A percentile compares a stretch with the other conserved stretches of the same genome.
phyloP scores from a whole-genome alignment of 2,113 vertebrate species.

The Uria aalge region DNA sequence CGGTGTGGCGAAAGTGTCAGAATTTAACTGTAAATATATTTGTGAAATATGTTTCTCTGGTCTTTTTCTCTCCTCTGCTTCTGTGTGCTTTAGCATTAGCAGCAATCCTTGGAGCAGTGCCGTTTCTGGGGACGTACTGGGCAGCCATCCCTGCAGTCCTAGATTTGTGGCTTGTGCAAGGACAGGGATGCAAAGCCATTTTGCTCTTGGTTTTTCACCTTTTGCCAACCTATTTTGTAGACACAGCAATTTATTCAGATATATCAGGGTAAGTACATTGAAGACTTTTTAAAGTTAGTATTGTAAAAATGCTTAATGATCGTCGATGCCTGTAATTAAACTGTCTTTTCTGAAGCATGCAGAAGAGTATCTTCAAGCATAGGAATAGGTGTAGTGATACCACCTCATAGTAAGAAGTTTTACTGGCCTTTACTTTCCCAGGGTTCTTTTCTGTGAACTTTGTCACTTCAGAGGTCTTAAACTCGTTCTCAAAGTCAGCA shows the following conservation, averaged over 20 bases:
- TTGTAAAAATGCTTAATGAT: neutral
- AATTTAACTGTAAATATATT: neutral
- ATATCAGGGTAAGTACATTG: conserved; percentile 89
- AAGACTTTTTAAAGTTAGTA: neutral
- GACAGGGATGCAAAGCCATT: conserved; percentile 88
- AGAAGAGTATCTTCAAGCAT: neutral
- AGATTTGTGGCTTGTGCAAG: conserved; percentile 95
- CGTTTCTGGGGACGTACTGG: conserved; percentile 97
- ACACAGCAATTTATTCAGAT: conserved; percentile 98
- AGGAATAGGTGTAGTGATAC: neutral
- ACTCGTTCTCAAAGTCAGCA: neutral
- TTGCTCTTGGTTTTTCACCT: conserved; percentile 92
- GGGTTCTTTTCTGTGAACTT: neutral
- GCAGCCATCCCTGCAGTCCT: conserved; percentile 91
- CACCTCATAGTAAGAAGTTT: neutral
- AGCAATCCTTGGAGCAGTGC: conserved; percentile 94
- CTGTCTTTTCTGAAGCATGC: neutral
- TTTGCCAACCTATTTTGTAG: conserved; percentile 97
- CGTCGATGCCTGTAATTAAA: neutral
- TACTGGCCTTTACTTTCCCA: neutral
- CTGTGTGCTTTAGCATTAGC: conserved; percentile 78
- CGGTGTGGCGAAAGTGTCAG: neutral
- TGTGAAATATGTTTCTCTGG: neutral
- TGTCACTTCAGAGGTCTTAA: neutral
- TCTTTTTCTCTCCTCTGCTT: neutral